Conservation (phyloP, 2,888 invertebrate species). For the Rutpela maculata region DNA sequence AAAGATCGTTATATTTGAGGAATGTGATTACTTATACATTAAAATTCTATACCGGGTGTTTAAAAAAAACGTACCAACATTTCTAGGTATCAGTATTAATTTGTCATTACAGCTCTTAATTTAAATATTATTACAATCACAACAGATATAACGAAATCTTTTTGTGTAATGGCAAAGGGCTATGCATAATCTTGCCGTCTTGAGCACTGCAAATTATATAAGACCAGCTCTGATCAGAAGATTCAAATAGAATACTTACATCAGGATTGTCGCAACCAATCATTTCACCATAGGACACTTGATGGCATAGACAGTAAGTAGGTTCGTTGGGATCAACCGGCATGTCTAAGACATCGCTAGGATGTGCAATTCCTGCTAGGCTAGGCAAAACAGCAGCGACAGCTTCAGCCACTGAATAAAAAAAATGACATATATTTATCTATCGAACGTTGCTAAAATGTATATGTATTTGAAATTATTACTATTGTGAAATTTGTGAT, state of each 20-base stretch:
- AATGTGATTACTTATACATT: no score
- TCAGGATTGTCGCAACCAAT: slow-evolving; percentile 96
- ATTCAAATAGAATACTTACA: slow-evolving; percentile 74
- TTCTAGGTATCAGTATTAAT: no score
- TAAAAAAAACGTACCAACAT: no score
- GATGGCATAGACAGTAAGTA: slow-evolving; percentile 98
- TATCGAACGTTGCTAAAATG: neutral
- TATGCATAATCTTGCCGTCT: no score
- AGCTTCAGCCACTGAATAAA: slow-evolving; percentile 69
- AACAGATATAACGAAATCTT: no score
- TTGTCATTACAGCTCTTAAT: no score
- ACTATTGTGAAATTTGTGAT: no score
- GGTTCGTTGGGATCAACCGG: slow-evolving; percentile 98
- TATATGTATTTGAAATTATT: neutral
- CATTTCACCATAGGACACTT: slow-evolving; percentile 98
- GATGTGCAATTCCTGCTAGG: slow-evolving; percentile 83
- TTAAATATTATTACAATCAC: no score
- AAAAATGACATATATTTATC: neutral
- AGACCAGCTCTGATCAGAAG: no score
- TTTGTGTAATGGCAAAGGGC: no score
- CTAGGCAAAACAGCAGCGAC: slow-evolving; percentile 73
- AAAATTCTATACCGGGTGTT: no score
- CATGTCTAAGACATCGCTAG: slow-evolving; percentile 93
- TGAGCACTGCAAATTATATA: no score
- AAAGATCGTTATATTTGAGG: neutral